Conservation (phyloP, 2,888 invertebrate genomes). For the Villa cingulata region DNA sequence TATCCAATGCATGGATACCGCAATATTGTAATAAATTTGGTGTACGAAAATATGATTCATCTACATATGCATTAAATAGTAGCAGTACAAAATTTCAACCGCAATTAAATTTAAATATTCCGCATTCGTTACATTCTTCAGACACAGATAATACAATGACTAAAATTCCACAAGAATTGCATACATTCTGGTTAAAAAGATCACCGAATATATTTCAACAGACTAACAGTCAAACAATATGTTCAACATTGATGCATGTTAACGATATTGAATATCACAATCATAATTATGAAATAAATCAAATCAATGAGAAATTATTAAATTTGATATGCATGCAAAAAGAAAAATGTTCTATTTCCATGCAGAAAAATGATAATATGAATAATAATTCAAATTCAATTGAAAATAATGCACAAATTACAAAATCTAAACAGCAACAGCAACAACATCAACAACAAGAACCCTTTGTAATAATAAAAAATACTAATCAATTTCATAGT, state of each 20-base stretch:
- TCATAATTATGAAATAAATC: not conserved
- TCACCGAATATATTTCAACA: conserved; percentile 20
- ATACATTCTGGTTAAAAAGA: conserved; percentile 19
- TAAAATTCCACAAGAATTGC: conserved; percentile 11
- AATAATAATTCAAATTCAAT: not conserved
- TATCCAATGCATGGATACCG: conserved; percentile 50
- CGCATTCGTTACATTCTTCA: conserved; percentile 16
- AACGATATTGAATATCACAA: conserved; percentile 16
- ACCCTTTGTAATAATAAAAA: conserved; percentile 7
- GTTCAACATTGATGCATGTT: conserved; percentile 18
- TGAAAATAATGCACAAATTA: not conserved
- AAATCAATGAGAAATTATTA: not conserved
- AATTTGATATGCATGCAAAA: not conserved
- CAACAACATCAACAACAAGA: not conserved
- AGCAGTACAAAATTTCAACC: conserved; percentile 26
- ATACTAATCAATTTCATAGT: conserved; percentile 17
- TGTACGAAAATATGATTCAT: conserved; percentile 15
- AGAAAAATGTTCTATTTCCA: too few relatives aligned
- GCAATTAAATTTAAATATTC: conserved; percentile 29
- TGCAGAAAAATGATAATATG: not conserved
- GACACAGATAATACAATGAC: not conserved
- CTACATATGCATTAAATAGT: conserved; percentile 19
- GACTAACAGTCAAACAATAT: conserved; percentile 17
- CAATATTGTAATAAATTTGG: conserved; percentile 41
- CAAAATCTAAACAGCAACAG: not conserved